phyloP scores from a whole-genome alignment of 23 tunicate genomes.

The Aplidium turbinatum region DNA sequence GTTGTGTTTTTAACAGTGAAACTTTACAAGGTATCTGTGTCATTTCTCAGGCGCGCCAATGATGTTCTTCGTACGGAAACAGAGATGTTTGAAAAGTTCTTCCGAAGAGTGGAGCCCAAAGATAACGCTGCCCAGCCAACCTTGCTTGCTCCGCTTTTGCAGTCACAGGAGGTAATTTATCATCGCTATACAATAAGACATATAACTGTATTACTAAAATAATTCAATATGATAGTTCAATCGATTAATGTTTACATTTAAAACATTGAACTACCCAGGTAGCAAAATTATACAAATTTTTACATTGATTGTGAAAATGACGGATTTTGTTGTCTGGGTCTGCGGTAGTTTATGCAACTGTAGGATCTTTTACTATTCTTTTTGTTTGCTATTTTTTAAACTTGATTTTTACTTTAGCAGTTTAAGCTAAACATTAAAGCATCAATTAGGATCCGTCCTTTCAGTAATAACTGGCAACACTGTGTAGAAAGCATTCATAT shows the following conservation, averaged over 20 bases:
- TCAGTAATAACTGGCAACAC: too few relatives aligned
- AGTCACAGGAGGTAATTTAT: neutral
- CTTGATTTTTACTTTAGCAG: too few relatives aligned
- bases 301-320: neutral
- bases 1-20: too few relatives aligned
- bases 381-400: too few relatives aligned
- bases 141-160: neutral
- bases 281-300: neutral
- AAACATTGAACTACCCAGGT: neutral
- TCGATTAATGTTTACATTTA: neutral
- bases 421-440: too few relatives aligned
- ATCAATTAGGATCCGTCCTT: too few relatives aligned
- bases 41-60: conserved; percentile 58
- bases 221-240: neutral
- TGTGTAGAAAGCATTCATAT: too few relatives aligned
- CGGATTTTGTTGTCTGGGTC: too few relatives aligned
- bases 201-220: too few relatives aligned
- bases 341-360: too few relatives aligned
- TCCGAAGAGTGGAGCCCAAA: conserved; percentile 80
- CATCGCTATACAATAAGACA: too few relatives aligned
- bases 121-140: conserved; percentile 36
- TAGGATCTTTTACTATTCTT: too few relatives aligned
- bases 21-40: neutral
- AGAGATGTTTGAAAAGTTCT: conserved; percentile 90
- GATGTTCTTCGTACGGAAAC: conserved; percentile 81